These are phyloP conservation scores for Elysia crispata DNA, from an alignment of 2,888 invertebrate genomes.

Conservation along the genomic window DNA sequence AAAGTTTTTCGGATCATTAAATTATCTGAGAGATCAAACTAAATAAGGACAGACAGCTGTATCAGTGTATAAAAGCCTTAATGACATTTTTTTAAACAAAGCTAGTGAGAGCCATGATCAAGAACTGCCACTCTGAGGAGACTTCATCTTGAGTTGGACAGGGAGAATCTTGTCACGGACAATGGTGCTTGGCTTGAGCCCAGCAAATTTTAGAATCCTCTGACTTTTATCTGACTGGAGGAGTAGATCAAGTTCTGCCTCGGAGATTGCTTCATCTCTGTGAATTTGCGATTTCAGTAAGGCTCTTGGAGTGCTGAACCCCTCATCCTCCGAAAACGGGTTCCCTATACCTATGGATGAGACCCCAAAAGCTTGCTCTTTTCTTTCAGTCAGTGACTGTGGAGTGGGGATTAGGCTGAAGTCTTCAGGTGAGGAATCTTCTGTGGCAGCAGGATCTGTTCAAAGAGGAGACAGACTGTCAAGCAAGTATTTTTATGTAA, in stretches of 20 bases:
- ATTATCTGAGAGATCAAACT: too few relatives aligned
- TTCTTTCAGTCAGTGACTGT: slow-evolving; percentile 6
- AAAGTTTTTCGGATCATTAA: too few relatives aligned
- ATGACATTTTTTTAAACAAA: too few relatives aligned
- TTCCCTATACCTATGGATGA: not conserved
- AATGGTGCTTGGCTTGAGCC: not conserved
- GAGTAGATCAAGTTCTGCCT: slow-evolving; percentile 1
- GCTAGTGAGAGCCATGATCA: too few relatives aligned
- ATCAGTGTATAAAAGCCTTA: too few relatives aligned
- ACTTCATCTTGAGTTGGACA: too few relatives aligned
- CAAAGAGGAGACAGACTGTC: too few relatives aligned
- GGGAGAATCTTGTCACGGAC: slow-evolving; percentile 27
- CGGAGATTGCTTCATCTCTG: not conserved
- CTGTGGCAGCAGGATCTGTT: too few relatives aligned
- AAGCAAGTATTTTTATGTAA: too few relatives aligned
- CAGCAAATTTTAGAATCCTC: slow-evolving; percentile 18
- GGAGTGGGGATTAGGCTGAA: slow-evolving; percentile 28
- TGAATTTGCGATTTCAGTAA: not conserved
- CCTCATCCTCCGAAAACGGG: slow-evolving; percentile 28
- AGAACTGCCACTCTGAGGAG: too few relatives aligned
- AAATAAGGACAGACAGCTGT: too few relatives aligned
- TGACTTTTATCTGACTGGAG: not conserved
- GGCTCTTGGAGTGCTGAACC: not conserved
- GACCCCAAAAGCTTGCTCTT: not conserved
- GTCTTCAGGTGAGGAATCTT: slow-evolving; percentile 9